These are phyloP conservation scores for Stenurella melanura DNA, from an alignment of 2,888 invertebrate genomes.

Conservation along the genomic window DNA sequence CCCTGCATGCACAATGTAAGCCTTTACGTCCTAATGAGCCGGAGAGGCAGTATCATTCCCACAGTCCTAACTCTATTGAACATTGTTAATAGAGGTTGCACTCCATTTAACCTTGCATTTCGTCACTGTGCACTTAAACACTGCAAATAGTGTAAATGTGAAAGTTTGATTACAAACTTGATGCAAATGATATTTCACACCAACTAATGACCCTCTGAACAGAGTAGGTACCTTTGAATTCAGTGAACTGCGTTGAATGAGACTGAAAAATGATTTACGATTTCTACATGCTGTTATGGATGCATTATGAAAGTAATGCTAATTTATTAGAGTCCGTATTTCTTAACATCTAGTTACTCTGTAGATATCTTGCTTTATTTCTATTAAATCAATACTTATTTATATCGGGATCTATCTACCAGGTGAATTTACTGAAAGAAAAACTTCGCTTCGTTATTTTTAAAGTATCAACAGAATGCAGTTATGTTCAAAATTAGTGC, in stretches of 20 bases:
- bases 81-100: not conserved
- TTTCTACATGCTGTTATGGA: not conserved
- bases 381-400: too few relatives aligned
- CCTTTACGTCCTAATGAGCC: not conserved
- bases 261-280: not conserved
- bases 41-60: not conserved
- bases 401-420: too few relatives aligned
- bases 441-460: too few relatives aligned
- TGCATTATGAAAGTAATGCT: not conserved
- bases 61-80: not conserved
- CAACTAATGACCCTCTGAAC: not conserved
- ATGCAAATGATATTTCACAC: not conserved
- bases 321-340: not conserved
- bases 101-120: not conserved
- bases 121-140: not conserved
- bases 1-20: not conserved
- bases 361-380: too few relatives aligned
- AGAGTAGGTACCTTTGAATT: not conserved
- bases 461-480: too few relatives aligned
- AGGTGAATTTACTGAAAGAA: too few relatives aligned
- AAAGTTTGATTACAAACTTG: constrained; percentile 1
- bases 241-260: not conserved
- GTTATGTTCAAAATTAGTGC: too few relatives aligned
- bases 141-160: not conserved
- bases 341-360: too few relatives aligned